Base-by-base conservation (phyloP, 2,888 invertebrate species). In the Smittia aterrima region DNA sequence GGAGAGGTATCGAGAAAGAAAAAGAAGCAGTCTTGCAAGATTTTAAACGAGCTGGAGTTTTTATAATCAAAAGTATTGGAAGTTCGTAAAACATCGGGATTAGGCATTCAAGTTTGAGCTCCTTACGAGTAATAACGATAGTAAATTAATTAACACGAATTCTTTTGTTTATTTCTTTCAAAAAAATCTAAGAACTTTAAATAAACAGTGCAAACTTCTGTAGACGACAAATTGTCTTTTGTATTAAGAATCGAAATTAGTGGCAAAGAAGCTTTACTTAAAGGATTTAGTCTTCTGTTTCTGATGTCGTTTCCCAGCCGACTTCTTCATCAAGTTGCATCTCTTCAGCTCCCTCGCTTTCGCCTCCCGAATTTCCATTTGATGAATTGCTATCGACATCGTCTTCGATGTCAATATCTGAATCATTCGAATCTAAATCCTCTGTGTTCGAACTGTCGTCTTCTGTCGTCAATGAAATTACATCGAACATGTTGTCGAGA, bases 401-500 rank as follows among this genome's bases (percentile, higher is more conserved):
- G 20, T 40, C 40, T 66, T 66, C 74, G 7, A n/a, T 32, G 1
- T 47, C 47, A 9, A n/a, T 6, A 58, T 72, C 62, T 11, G 72
- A 72, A 38, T 72, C 71, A 7, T 22, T 22, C 18, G 25, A 24
- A 20, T 58, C 72, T 24, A 16, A 20, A 16, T 62, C 62, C 25
- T 54, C 32, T 2, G 58, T 32, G n/a, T 58, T 71, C 7, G 72
- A n/a, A 41, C 47, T 47, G 58, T 58, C 58, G 22, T 58, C 58
- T 27, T 74, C 74, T 11, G 74, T 74, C 1, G 74, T 25, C 9
- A 74, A 9, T 41, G 74, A 74, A 47, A 74, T 41, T 1, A 74
- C 66, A 27, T 74, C 74, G 40, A 74, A 66, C 64, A 74, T 66
- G 13, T 66, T 47, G 22, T 74, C 62, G 6, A 74, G 38, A 32